Percentiles rank a stretch among this genome's conserved stretches.
These are phyloP conservation scores for Melolontha melolontha DNA, from an alignment of 2,888 invertebrate species.

Conservation along the genomic window DNA sequence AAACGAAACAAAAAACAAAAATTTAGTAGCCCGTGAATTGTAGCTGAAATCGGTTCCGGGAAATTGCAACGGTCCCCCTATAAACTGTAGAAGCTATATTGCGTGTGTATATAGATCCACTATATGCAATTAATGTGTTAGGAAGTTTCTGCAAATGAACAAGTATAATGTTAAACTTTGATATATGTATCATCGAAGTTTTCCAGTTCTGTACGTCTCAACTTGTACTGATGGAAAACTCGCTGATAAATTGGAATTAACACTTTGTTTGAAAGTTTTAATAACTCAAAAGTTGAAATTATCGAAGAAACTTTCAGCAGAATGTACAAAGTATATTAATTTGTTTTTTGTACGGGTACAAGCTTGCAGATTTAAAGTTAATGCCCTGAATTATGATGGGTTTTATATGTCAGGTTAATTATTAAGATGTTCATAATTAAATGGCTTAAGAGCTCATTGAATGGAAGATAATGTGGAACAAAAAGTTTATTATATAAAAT, in stretches of 20 bases:
- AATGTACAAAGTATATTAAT: conserved; percentile 36
- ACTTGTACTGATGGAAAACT: conserved; percentile 44
- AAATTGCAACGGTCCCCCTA: not conserved
- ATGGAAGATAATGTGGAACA: conserved; percentile 19
- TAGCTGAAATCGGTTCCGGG: not conserved
- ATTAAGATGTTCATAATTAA: conserved; percentile 31
- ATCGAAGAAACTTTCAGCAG: conserved; percentile 10
- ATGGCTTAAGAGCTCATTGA: conserved; percentile 26
- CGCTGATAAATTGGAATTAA: conserved; percentile 44
- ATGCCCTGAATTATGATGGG: conserved; percentile 32
- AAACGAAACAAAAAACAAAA: not conserved
- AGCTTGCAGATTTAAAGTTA: conserved; percentile 37
- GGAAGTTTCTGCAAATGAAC: conserved; percentile 45
- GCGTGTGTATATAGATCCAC: conserved; percentile 18
- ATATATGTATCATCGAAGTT: conserved; percentile 49
- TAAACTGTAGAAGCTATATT: conserved; percentile 1
- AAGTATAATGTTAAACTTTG: conserved; percentile 45
- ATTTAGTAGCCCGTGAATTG: not conserved
- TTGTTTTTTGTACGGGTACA: conserved; percentile 25
- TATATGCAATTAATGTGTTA: conserved; percentile 46
- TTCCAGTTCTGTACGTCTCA: conserved; percentile 36
- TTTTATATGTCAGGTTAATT: conserved; percentile 37
- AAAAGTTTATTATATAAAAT: conserved; percentile 7
- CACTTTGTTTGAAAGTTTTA: conserved; percentile 43
- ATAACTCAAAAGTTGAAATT: conserved; percentile 40